Evolutionary conservation across 2,888 invertebrate species (phyloP).

Genomic region (Ochropleura plecta): DNA sequence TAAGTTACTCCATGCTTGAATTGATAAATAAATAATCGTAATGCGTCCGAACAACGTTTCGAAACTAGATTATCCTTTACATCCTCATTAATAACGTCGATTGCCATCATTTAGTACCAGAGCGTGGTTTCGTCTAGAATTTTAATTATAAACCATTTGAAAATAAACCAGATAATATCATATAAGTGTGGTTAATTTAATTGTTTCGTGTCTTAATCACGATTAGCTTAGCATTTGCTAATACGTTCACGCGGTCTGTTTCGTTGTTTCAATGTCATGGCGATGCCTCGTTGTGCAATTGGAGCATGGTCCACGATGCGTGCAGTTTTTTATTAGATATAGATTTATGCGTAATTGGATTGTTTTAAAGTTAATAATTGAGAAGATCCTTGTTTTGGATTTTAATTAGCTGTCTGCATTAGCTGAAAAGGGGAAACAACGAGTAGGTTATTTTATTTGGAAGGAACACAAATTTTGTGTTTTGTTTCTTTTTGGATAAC

Average conservation of each 20-base stretch:
- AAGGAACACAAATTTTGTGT: neutral
- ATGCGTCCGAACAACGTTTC: neutral
- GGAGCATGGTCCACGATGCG: slow-evolving; percentile 60
- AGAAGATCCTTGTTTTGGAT: slow-evolving; percentile 10
- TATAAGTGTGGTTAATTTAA: slow-evolving; percentile 70
- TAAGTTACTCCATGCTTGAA: too few species aligned
- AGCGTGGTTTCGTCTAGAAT: slow-evolving; percentile 51
- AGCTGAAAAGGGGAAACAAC: neutral
- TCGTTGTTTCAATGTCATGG: slow-evolving; percentile 66
- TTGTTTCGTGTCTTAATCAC: slow-evolving; percentile 70
- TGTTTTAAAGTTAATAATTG: slow-evolving; percentile 7
- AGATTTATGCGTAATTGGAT: slow-evolving; percentile 43
- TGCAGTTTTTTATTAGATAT: slow-evolving; percentile 41
- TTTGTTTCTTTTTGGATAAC: neutral
- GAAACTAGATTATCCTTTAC: neutral
- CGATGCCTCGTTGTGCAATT: slow-evolving; percentile 55
- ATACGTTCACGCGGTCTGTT: slow-evolving; percentile 64
- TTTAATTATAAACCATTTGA: slow-evolving; percentile 64
- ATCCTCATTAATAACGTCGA: slow-evolving; percentile 41
- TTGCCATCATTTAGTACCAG: slow-evolving; percentile 40
- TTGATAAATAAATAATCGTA: neutral
- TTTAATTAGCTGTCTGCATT: slow-evolving; percentile 3
- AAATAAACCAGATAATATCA: slow-evolving; percentile 70
- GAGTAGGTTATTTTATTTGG: neutral
- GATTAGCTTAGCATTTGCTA: slow-evolving; percentile 61